Conservation (phyloP, 1,140 invertebrate genomes). For the Sesamia nonagrioides region DNA sequence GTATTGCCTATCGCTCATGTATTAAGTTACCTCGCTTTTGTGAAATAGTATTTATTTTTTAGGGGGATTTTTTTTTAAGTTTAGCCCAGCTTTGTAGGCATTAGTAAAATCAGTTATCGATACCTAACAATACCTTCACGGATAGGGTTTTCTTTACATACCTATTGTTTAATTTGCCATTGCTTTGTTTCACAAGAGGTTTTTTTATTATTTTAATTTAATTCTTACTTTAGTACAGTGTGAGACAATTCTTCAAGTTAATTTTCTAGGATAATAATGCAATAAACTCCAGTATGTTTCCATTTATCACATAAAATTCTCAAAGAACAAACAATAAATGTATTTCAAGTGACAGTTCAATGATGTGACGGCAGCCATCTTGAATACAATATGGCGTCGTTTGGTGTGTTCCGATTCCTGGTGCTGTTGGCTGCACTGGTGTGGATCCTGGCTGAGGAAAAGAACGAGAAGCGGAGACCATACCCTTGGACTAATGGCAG, state of each 20-base stretch:
- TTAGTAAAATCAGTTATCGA: too few relatives aligned
- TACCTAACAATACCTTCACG: too few relatives aligned
- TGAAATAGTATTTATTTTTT: too few relatives aligned
- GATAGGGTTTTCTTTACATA: too few relatives aligned
- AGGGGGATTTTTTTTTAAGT: too few relatives aligned
- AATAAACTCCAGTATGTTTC: not conserved
- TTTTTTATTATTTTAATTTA: not conserved
- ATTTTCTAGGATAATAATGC: not conserved
- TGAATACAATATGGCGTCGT: conserved; percentile 70
- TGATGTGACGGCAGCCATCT: conserved; percentile 61
- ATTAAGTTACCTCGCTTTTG: too few relatives aligned
- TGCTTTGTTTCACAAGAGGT: too few relatives aligned
- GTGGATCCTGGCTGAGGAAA: conserved; percentile 67
- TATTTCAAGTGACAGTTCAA: conserved; percentile 43
- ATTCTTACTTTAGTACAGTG: too few relatives aligned
- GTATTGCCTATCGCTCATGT: too few relatives aligned
- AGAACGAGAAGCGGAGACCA: conserved; percentile 59
- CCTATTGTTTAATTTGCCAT: too few relatives aligned
- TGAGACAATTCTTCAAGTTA: not conserved
- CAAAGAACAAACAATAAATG: conserved; percentile 25
- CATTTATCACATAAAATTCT: not conserved
- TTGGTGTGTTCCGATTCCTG: conserved; percentile 69
- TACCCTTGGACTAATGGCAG: conserved; percentile 80
- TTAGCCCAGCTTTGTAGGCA: too few relatives aligned
- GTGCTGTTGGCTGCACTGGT: conserved; percentile 70